Evolutionary conservation across 2,888 invertebrate genomes (phyloP).

Genomic region (Pegoplata infirma): DNA sequence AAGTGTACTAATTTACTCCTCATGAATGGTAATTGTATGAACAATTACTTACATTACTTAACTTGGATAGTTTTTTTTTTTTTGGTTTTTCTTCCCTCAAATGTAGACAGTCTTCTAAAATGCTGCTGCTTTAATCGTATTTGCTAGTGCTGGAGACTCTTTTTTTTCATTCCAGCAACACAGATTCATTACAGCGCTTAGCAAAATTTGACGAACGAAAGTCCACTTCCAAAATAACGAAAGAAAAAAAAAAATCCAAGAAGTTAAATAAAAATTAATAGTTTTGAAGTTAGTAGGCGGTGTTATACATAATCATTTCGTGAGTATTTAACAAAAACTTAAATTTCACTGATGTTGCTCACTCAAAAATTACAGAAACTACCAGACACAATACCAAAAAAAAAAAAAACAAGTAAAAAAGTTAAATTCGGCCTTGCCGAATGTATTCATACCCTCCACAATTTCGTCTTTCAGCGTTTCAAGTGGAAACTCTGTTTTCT

Average conservation of each 20-base stretch:
- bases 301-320: slow-evolving; percentile 61
- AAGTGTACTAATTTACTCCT: slow-evolving; percentile 59
- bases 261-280: slow-evolving; percentile 18
- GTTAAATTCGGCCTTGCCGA: no score
- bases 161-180: no score
- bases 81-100: slow-evolving; percentile 15
- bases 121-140: no score
- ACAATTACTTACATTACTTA: slow-evolving; percentile 60
- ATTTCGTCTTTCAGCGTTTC: no score
- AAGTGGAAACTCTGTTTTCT: no score
- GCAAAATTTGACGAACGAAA: slow-evolving; percentile 36
- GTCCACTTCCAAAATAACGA: slow-evolving; percentile 22
- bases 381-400: not conserved
- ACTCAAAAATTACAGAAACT: slow-evolving; percentile 11
- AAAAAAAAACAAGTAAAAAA: no score
- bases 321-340: slow-evolving; percentile 58
- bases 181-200: slow-evolving; percentile 29
- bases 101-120: not conserved
- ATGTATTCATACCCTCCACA: no score
- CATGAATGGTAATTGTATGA: slow-evolving; percentile 60
- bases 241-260: slow-evolving; percentile 15
- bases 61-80: slow-evolving; percentile 20
- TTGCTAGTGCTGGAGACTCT: no score
- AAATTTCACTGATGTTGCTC: slow-evolving; percentile 55
- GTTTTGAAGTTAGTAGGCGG: slow-evolving; percentile 54